Evolutionary conservation across 2,888 invertebrate species (phyloP).

Genomic region (Drosophila melanosoma): DNA sequence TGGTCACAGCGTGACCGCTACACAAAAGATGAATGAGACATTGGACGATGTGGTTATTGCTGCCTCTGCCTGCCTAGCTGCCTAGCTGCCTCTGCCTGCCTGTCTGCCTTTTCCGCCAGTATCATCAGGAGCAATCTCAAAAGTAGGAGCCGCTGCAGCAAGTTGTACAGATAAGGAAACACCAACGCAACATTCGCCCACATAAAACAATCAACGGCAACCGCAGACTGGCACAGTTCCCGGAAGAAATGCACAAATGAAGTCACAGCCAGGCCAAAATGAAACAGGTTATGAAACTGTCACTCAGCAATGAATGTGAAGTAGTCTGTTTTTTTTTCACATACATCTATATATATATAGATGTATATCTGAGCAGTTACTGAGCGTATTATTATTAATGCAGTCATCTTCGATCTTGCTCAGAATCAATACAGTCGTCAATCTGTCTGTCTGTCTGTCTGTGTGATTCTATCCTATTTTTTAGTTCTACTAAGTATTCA

Average conservation of each 20-base stretch:
- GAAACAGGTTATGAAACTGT: slow-evolving; percentile 19
- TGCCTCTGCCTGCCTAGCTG: slow-evolving; percentile 1
- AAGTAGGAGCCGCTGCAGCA: slow-evolving; percentile 13
- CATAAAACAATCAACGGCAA: slow-evolving; percentile 82
- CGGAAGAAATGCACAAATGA: slow-evolving; percentile 69
- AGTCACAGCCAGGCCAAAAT: slow-evolving; percentile 50
- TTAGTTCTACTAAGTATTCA: not conserved
- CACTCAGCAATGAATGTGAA: slow-evolving; percentile 43
- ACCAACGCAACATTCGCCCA: slow-evolving; percentile 63
- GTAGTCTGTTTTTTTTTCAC: not conserved
- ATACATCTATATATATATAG: not conserved
- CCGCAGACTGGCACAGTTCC: slow-evolving; percentile 74
- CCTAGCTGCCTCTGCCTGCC: not conserved
- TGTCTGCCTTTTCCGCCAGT: slow-evolving; percentile 15
- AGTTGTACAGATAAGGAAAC: slow-evolving; percentile 2
- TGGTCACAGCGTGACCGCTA: slow-evolving; percentile 70
- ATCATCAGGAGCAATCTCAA: slow-evolving; percentile 11
- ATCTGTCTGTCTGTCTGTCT: not conserved
- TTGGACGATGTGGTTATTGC: slow-evolving; percentile 57
- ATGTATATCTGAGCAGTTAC: not conserved
- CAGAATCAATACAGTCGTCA: not conserved
- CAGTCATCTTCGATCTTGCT: not conserved
- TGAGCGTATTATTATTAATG: not conserved
- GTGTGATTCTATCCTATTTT: not conserved
- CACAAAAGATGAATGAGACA: slow-evolving; percentile 74